Base-by-base conservation (phyloP, 2,888 invertebrate species). In the Zygaena filipendulae region DNA sequence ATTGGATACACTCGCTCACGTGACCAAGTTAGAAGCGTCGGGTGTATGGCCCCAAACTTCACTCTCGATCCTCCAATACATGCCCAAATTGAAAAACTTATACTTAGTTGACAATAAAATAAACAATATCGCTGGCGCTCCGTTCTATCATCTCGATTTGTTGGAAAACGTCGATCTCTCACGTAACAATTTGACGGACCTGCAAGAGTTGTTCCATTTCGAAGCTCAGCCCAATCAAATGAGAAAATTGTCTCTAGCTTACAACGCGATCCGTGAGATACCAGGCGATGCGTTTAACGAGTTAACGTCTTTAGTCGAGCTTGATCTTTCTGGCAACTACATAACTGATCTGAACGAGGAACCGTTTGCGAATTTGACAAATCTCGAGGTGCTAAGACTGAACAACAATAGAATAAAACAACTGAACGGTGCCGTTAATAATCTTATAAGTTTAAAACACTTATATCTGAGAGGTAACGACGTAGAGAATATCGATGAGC, bases 391-490 rank as follows among this genome's bases (percentile, higher is more conserved):
- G 8, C 45, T 77, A 2, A 56, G 45, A 29, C 35, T 77, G 5
- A 63, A 66, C 26, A 58, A 71, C 30, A 77, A 77, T 21, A 49
- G 38, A 29, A 74, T 77, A 2, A 56, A 57, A 36, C 45, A 72
- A 37, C 46, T 77, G 2, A 71, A 74, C 27, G 74, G 74, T 2
- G 75, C 74, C 4, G 46, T 79, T 4, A 72, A 74, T 31, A 56
- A 50, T 12, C 49, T 77, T 2, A 43, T 47, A 2, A 53, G 55
- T 18, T 50, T 79, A 16, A 64, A 55, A 34, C 71, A 74, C 43
- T 48, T 77, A 9, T 68, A 52, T 41, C 38, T 77, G 7, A 54
- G 47, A 36, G 50, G 58, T 1, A 77, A 77, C 42, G 33, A 59
- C 7, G 62, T 77, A 28, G 38, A 60, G 12, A 53, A 58, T 20